Conservation (phyloP, 2,888 invertebrate genomes). For the Cheiracanthium punctorium region DNA sequence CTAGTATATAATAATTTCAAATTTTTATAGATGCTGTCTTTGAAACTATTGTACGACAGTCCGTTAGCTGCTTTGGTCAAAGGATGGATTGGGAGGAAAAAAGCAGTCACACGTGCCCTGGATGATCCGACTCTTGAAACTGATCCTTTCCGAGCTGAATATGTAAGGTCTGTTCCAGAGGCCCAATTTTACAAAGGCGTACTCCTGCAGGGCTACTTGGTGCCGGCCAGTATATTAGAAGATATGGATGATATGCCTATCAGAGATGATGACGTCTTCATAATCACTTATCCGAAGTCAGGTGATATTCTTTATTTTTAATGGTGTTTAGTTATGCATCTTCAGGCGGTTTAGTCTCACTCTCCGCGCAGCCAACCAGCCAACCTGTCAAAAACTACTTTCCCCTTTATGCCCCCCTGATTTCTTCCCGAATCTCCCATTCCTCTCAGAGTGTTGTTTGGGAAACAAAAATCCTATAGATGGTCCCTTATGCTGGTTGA, state of each 20-base stretch:
- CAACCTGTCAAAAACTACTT: no score
- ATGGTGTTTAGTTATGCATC: no score
- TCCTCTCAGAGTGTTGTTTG: no score
- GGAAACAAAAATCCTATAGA: no score
- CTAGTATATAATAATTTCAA: no score
- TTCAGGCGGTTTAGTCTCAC: no score
- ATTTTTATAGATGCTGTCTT: constrained; percentile 51
- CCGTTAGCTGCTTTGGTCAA: constrained; percentile 51
- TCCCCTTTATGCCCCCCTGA: no score
- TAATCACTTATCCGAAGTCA: constrained; percentile 91
- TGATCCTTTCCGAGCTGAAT: constrained; percentile 55
- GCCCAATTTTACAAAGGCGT: constrained; percentile 69
- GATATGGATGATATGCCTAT: constrained; percentile 81
- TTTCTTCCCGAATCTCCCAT: no score
- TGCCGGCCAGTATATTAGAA: constrained; percentile 64
- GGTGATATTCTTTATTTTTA: constrained; percentile 80
- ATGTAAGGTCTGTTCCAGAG: constrained; percentile 68
- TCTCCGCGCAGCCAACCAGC: no score
- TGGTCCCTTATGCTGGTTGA: no score
- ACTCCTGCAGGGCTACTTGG: constrained; percentile 71
- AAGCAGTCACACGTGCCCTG: constrained; percentile 22
- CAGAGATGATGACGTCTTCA: constrained; percentile 86
- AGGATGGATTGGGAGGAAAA: constrained; percentile 27
- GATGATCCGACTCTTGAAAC: constrained; percentile 31
- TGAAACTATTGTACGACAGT: constrained; percentile 59